Conservation (phyloP, 2,888 invertebrate species). For the Sturmia bella region DNA sequence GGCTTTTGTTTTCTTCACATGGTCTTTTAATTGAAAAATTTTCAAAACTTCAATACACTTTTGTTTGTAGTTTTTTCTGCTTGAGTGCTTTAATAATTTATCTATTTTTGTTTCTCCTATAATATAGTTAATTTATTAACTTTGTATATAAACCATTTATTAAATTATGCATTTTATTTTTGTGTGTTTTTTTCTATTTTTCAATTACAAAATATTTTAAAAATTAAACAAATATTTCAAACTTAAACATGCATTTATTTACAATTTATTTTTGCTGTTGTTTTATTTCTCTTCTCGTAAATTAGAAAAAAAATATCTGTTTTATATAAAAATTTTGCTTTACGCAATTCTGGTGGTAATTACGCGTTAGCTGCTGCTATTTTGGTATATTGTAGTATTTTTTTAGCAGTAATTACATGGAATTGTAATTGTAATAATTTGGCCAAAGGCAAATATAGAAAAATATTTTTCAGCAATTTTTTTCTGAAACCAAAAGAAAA, state of each 20-base stretch:
- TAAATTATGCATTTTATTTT: neutral
- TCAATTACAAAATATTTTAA: neutral
- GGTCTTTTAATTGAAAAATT: neutral
- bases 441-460: conserved; percentile 28
- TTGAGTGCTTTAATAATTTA: conserved; percentile 6
- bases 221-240: conserved; percentile 8
- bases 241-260: conserved; percentile 6
- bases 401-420: conserved; percentile 19
- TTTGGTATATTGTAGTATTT: neutral
- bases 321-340: neutral
- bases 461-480: conserved; percentile 11
- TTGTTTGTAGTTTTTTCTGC: neutral
- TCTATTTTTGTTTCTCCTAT: neutral
- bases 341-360: conserved; percentile 38
- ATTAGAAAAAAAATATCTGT: neutral
- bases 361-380: conserved; percentile 3
- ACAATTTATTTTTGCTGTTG: neutral
- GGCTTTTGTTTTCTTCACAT: neutral
- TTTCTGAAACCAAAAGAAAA: neutral
- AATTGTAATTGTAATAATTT: conserved; percentile 41
- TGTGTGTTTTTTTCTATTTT: neutral
- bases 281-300: neutral
- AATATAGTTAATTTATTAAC: conserved; percentile 21
- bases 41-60: neutral
- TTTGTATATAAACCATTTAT: conserved; percentile 4